Evolutionary conservation across 2,888 invertebrate genomes (phyloP), one percentile per base, ranked within the genome.

Genomic region (Hemaris fuciformis): DNA sequence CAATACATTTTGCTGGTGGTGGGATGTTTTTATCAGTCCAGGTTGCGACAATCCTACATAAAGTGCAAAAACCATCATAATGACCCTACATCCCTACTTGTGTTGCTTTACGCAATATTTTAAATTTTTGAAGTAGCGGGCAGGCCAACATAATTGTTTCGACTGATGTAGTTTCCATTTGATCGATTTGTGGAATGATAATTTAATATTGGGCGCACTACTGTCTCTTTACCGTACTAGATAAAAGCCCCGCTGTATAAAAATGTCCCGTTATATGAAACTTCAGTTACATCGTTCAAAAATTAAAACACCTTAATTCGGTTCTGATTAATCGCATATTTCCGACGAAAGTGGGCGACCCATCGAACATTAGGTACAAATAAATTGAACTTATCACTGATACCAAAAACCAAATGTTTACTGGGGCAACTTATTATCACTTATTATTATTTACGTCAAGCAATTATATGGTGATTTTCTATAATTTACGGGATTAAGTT

Each of bases 311-410:
- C n/a, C n/a, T 31, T 31, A 27, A 53, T 18, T 31, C 31, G 13
- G 18, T 53, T 53, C 18, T 31, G 31, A 18, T 53, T 53, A 53
- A 20, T 53, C 27, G 18, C 25, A 53, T 23, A 60, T 71, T 68
- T 68, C 48, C 60, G 41, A 57, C 45, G 41, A 56, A 68, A 68
- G 62, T 62, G 57, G 18, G 27, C 27, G 6, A 48, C 15, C 48
- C 27, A 18, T 20, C 53, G 15, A 5, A 0, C 45, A 53, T 15
- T 53, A n/a, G n/a, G n/a, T n/a, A 53, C 53, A 27, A 31, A 53
- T 53, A 53, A 53, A 31, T 53, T 31, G 53, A 18, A 53, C 10
- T 53, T 48, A 48, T 48, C 15, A 18, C 18, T 53, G 15, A 15
- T 53, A 3, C 31, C 15, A 8, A 48, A 15, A n/a, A n/a, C 1